Percentiles rank a stretch among this genome's conserved stretches.
These are phyloP conservation scores for Helleia helle DNA, from an alignment of 2,888 invertebrate genomes.

Conservation along the genomic window DNA sequence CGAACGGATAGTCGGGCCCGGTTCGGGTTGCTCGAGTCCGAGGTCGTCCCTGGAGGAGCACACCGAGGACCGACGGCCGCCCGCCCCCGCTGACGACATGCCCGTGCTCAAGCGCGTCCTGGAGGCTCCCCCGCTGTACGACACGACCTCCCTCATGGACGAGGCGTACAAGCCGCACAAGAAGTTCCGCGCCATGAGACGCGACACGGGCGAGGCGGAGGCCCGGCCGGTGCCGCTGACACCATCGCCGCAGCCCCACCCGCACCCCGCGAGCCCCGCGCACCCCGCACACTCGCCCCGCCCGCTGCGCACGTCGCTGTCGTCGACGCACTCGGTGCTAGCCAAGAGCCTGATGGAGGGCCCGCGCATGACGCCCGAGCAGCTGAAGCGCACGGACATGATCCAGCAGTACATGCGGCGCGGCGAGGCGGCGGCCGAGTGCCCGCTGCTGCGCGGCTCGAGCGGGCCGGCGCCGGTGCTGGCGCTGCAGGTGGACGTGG, in stretches of 20 bases:
- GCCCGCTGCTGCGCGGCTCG: slow-evolving; percentile 56
- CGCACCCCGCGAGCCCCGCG: slow-evolving; percentile 55
- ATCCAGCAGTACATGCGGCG: slow-evolving; percentile 94
- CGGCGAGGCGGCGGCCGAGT: slow-evolving; percentile 71
- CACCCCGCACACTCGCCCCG: slow-evolving; percentile 70
- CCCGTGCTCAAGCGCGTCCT: slow-evolving; percentile 93
- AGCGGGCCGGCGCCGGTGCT: slow-evolving; percentile 65
- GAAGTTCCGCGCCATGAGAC: slow-evolving; percentile 91
- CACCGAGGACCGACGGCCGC: slow-evolving; percentile 72
- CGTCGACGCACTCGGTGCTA: slow-evolving; percentile 90
- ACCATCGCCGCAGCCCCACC: slow-evolving; percentile 68
- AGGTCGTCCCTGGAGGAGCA: slow-evolving; percentile 88
- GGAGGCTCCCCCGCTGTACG: slow-evolving; percentile 93
- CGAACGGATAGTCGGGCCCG: slow-evolving; percentile 79
- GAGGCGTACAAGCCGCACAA: slow-evolving; percentile 97
- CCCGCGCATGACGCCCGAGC: slow-evolving; percentile 94
- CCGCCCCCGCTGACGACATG: slow-evolving; percentile 87
- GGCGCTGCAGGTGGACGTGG: slow-evolving; percentile 82
- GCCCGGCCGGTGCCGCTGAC: slow-evolving; percentile 50
- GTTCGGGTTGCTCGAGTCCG: slow-evolving; percentile 89
- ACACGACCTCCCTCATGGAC: slow-evolving; percentile 93
- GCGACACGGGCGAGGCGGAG: slow-evolving; percentile 87
- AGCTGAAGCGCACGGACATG: slow-evolving; percentile 92
- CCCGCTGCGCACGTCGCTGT: slow-evolving; percentile 75
- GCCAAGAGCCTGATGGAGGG: slow-evolving; percentile 94